Conservation (phyloP, 2,888 invertebrate genomes). For the Chalcis sispes region DNA sequence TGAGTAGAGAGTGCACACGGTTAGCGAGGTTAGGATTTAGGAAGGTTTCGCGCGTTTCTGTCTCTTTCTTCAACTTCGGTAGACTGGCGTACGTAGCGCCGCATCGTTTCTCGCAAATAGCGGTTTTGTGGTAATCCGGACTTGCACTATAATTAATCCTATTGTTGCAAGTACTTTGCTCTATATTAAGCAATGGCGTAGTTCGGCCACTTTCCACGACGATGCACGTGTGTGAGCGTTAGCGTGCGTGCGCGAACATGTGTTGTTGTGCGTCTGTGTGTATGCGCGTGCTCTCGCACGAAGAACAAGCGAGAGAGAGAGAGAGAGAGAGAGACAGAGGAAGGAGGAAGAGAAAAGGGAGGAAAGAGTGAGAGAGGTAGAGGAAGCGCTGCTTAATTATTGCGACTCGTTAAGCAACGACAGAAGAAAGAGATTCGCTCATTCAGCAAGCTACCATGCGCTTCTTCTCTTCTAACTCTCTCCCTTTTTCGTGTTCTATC, state of each 20-base stretch:
- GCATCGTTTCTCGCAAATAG: conserved; percentile 64
- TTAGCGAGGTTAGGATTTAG: conserved; percentile 52
- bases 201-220: too few species aligned
- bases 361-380: conserved; percentile 9
- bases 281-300: conserved; percentile 44
- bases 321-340: neutral
- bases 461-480: neutral
- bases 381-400: conserved; percentile 66
- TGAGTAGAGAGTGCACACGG: too few species aligned
- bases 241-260: too few species aligned
- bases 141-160: conserved; percentile 72
- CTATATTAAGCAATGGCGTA: conserved; percentile 62
- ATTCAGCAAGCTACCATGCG: conserved; percentile 9
- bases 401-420: conserved; percentile 54
- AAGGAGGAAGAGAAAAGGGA: neutral
- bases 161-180: conserved; percentile 66
- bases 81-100: neutral
- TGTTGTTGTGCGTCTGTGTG: too few species aligned
- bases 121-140: conserved; percentile 67
- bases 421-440: conserved; percentile 53
- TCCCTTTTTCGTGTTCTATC: neutral
- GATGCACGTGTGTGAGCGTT: too few species aligned
- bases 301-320: conserved; percentile 22
- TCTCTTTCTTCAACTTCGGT: neutral
- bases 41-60: conserved; percentile 39